Evolutionary conservation across 1,140 invertebrate genomes (phyloP), one percentile per base, ranked within the genome.

Genomic region (Diachasma alloeum): DNA sequence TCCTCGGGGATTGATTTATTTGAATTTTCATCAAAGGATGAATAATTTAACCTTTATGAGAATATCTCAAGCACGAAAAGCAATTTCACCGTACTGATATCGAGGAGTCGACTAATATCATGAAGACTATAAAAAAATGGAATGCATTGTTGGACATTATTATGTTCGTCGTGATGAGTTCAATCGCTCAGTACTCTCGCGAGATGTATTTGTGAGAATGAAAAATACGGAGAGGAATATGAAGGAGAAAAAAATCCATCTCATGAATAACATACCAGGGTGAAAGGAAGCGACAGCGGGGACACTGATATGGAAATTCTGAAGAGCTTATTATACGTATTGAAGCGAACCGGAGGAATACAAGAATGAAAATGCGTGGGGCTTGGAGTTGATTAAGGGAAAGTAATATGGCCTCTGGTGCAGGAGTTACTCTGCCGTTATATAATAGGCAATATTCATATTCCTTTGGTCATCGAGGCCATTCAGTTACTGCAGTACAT

Each of bases 391-490:
- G 68, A 73, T 69, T 48, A 56, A 71, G 73, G 68, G 53, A 78
- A 69, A 56, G 72, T 69, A 73, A 78, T 74, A 78, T 46, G 69
- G n/a, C 15, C 15, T 63, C 24, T 31, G 46, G 8, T 36, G 42
- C 31, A 59, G 37, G 19, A 73, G 74, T 42, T 69, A 71, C 53
- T 36, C 24, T 36, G 37, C 72, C 39, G 42, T 69, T 17, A 48
- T 75, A 75, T 75, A 79, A 77, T 77, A 53, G 74, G 69, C 72
- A 36, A 78, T 79, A 83, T 82, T 83, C 81, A 83, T 80, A 83
- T 79, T 77, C 78, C 63, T 80, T 82, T 75, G 77, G 53, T 72
- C 77, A 72, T 75, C 75, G 71, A 78, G 59, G 79, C 74, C 44
- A 82, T 81, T 78, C 42, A 81, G 37, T n/a, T 66, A 56, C 66